Percentiles rank a stretch among this genome's conserved stretches.
Evolutionary conservation across 2,113 vertebrate species (phyloP).

Genomic region (Oryzias curvinotus): DNA sequence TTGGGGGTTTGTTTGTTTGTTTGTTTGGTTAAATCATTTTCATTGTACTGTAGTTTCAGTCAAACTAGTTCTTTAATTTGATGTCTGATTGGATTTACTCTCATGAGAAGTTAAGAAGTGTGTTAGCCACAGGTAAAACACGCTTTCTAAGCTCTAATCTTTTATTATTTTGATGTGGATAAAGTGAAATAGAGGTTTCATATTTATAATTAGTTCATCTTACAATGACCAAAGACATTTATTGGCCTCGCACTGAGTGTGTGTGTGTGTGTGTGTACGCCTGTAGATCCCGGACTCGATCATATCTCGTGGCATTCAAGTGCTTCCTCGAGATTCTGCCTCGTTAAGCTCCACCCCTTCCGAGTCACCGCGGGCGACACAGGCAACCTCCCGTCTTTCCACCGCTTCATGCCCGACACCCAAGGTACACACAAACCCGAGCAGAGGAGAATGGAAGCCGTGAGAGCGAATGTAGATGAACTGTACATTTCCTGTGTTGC

Average conservation of each 20-base stretch:
- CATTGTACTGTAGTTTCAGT: too few relatives aligned
- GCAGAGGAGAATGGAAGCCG: neutral
- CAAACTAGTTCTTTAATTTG: too few relatives aligned
- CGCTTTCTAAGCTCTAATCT: neutral
- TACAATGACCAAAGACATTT: constrained; percentile 5
- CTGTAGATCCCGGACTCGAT: constrained; percentile 97
- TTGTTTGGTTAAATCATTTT: too few relatives aligned
- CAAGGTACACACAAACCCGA: constrained; percentile 86
- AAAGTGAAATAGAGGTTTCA: neutral
- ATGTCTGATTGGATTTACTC: too few relatives aligned
- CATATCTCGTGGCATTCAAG: constrained; percentile 98
- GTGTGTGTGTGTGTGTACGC: constrained; percentile 49
- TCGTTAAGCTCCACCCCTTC: constrained; percentile 99
- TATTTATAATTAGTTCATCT: neutral
- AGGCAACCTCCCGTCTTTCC: constrained; percentile 97
- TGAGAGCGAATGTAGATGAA: constrained; percentile 1
- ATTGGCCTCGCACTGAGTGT: constrained; percentile 13
- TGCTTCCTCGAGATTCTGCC: constrained; percentile 96
- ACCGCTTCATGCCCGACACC: constrained; percentile 98
- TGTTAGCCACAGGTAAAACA: neutral
- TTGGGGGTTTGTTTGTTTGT: too few relatives aligned
- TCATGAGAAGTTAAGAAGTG: too few relatives aligned
- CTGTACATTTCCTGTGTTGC: neutral
- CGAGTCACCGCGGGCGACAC: constrained; percentile 93
- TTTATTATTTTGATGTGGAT: neutral